phyloP scores from a whole-genome alignment of 2,113 vertebrate genomes.

The Enhydra lutris region DNA sequence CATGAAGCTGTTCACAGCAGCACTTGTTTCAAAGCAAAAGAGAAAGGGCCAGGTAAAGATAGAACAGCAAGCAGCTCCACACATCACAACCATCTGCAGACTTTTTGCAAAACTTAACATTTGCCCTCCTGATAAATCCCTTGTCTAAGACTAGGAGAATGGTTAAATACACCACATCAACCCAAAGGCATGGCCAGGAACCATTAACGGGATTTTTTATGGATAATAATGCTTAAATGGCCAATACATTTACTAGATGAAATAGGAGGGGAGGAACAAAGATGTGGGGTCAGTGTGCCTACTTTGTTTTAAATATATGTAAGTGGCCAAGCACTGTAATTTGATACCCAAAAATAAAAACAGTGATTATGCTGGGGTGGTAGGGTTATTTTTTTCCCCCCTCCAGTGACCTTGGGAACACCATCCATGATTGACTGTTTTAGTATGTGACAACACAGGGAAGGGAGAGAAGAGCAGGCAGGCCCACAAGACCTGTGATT shows the following conservation, averaged over 20 bases:
- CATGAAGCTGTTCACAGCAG: constrained; percentile 27
- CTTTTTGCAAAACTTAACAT: constrained; percentile 21
- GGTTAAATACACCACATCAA: not conserved
- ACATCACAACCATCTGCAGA: not conserved
- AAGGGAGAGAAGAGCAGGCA: not conserved
- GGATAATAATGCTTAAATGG: not conserved
- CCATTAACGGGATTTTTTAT: not conserved
- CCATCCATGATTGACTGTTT: not conserved
- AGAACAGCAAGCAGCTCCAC: not conserved
- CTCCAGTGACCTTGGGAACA: not conserved
- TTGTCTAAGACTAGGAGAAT: not conserved
- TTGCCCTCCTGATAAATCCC: constrained; percentile 8
- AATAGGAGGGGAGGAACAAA: not conserved
- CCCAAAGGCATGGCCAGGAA: not conserved
- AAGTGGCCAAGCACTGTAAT: not conserved
- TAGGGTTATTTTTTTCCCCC: not conserved
- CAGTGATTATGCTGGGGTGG: not conserved
- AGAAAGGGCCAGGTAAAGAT: constrained; percentile 16
- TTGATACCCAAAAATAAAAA: constrained; percentile 48
- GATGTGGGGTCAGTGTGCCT: not conserved
- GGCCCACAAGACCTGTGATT: not conserved
- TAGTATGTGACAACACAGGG: not conserved
- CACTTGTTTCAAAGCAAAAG: constrained; percentile 20
- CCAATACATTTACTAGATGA: not conserved
- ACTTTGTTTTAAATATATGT: not conserved